Base-by-base conservation (phyloP, 2,797 vertebrate species). In the Rhinophrynus dorsalis region DNA sequence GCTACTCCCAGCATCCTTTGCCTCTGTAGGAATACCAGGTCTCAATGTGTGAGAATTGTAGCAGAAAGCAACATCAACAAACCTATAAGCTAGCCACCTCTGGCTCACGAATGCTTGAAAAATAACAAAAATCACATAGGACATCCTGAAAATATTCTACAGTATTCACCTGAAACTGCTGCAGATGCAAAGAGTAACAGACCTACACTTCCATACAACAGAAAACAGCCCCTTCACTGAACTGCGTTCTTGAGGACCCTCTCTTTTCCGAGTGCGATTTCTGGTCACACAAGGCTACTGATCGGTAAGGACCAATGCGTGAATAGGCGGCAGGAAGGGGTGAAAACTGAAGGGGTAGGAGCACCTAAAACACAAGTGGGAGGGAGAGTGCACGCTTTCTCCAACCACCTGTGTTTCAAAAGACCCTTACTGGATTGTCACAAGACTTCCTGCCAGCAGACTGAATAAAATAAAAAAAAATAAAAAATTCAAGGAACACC, bases 391-490 rank as follows among this genome's bases (percentile, higher is more conserved):
- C 37, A 44, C 8, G 15, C 3, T 24, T 26, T 8, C 12, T 13
- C 26, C 12, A 38, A 23, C 30, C n/a, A 9, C 15, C 50, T 52
- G 24, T 30, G 50, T 52, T 52, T 52, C 7, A 47, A 11, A 47
- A 30, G 7, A 17, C 27, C 26, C 26, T 30, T 52, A 6, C 33
- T 7, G n/a, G 54, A 57, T 35, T 38, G 54, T 38, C 54, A 57
- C 32, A 38, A 30, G 50, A 52, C 50, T 17, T 18, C 50, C 50
- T 52, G 50, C 26, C n/a, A 50, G 47, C 18, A n/a, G n/a, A n/a
- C n/a, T n/a, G n/a, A n/a, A n/a, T n/a, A n/a, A n/a, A n/a, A n/a
- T n/a, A n/a, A n/a, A n/a, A n/a, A n/a, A n/a, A n/a, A n/a, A n/a
- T n/a, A n/a, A n/a, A n/a, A n/a, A n/a, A n/a, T n/a, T n/a, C n/a